These are phyloP conservation scores for Polypterus bichir DNA, from an alignment of 2,113 vertebrate genomes.

Conservation along the genomic window DNA sequence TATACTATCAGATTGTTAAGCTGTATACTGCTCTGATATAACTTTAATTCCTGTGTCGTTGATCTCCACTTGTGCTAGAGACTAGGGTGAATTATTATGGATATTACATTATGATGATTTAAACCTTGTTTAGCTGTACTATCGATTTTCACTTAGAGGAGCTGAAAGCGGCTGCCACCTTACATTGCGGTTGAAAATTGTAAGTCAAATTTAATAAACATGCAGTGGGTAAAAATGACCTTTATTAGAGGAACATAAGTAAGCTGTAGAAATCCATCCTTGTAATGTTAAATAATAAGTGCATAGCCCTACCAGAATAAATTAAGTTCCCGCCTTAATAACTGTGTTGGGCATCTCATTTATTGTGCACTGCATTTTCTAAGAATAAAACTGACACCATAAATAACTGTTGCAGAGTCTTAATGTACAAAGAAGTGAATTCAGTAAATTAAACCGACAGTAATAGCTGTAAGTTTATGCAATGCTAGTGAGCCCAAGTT, in stretches of 20 bases:
- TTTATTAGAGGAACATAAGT: constrained; percentile 27
- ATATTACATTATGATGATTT: constrained; percentile 30
- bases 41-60: constrained; percentile 4
- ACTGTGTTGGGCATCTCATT: constrained; percentile 20
- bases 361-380: constrained; percentile 23
- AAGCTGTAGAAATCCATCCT: constrained; percentile 22
- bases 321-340: constrained; percentile 17
- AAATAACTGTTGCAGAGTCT: constrained; percentile 23
- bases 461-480: no score
- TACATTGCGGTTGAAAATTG: constrained; percentile 23
- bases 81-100: constrained; percentile 22
- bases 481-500: no score
- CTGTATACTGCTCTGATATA: no score
- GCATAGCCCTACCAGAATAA: constrained; percentile 19
- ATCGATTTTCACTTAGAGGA: constrained; percentile 32
- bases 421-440: constrained; percentile 1
- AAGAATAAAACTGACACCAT: constrained; percentile 30
- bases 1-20: no score
- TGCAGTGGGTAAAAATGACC: constrained; percentile 30
- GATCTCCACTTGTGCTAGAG: constrained; percentile 16
- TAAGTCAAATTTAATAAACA: constrained; percentile 29
- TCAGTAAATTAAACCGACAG: constrained; percentile 12
- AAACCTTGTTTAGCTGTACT: constrained; percentile 29
- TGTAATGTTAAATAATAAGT: constrained; percentile 26
- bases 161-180: constrained; percentile 14